Percentiles rank a stretch among this genome's conserved stretches.
phyloP scores from a whole-genome alignment of 2,113 vertebrate genomes.

The Hymenochirus boettgeri region DNA sequence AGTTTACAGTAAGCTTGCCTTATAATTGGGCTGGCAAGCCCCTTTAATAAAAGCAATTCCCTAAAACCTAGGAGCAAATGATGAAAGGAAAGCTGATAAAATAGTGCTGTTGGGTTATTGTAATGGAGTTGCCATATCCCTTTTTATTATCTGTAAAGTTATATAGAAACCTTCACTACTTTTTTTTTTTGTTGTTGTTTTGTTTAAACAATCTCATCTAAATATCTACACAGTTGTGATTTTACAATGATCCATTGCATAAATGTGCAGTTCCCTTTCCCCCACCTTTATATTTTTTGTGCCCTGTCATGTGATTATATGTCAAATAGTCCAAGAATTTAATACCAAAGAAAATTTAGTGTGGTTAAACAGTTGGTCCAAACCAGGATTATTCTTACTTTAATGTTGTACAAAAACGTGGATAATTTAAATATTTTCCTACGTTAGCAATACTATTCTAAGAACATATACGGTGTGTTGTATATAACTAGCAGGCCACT shows the following conservation, averaged over 20 bases:
- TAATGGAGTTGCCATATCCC: conserved; percentile 6
- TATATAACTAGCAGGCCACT: too few species aligned
- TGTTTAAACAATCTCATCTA: conserved; percentile 46
- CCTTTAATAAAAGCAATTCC: conserved; percentile 50
- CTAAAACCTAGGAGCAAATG: conserved; percentile 26
- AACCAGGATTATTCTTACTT: too few species aligned
- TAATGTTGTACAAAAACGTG: too few species aligned
- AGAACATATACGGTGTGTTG: too few species aligned
- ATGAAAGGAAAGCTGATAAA: conserved; percentile 23
- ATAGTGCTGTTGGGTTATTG: conserved; percentile 11
- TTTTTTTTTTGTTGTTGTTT: conserved; percentile 46
- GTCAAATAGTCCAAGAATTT: conserved; percentile 62
- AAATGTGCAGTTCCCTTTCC: conserved; percentile 62
- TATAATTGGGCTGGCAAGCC: conserved; percentile 74
- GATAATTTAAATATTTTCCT: too few species aligned
- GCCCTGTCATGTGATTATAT: conserved; percentile 60
- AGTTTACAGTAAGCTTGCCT: conserved; percentile 84
- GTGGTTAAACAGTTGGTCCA: conserved; percentile 45
- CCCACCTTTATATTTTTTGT: conserved; percentile 45
- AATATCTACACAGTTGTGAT: not conserved
- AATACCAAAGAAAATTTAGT: conserved; percentile 78
- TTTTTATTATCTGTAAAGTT: not conserved
- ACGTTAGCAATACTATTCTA: too few species aligned
- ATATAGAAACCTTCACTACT: conserved; percentile 3
- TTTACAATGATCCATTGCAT: conserved; percentile 32